Base-by-base conservation (phyloP, 2,888 invertebrate genomes). In the Aphidoletes aphidimyza region DNA sequence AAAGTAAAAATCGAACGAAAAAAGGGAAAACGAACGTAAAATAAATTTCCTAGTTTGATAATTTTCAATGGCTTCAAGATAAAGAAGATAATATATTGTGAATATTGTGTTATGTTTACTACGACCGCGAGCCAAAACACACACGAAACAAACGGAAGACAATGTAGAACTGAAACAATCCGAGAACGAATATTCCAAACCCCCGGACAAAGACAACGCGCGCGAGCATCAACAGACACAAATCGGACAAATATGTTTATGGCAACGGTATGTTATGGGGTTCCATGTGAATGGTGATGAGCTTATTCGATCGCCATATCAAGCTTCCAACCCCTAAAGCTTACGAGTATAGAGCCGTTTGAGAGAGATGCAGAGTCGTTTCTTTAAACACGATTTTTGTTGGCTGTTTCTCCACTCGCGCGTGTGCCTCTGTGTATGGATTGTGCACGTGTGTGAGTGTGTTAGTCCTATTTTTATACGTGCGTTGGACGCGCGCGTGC, bases 131-230 rank as follows among this genome's bases (percentile, higher is more conserved):
- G 85, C 42, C 84, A 84, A 45, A 84, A 42, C 85, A 85, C 85
- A 83, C 83, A 86, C 86, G 84, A 85, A 86, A 85, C 85, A 85
- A 86, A 86, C 86, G 87, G 86, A 87, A 87, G 87, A 87, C 87
- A 69, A 84, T 86, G 86, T 86, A 86, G 86, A 86, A 87, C 87
- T 87, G 86, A 86, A 85, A 85, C 69, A 78, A 84, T 69, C 83
- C 19, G n/a, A n/a, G n/a, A 83, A 83, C n/a, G 26, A 83, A 83
- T 9, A n/a, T 83, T 39, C 81, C 37, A 83, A 83, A 83, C 42
- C 83, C 83, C 83, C 83, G 42, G 83, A 83, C 69, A 69, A 69
- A 69, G 69, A 69, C 69, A 69, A 69, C 69, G 69, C 69, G 69
- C 69, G 69, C 34, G 69, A 69, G 69, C 69, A 69, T 69, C 69